phyloP scores from a whole-genome alignment of 2,797 vertebrate genomes.

The Diceros bicornis region DNA sequence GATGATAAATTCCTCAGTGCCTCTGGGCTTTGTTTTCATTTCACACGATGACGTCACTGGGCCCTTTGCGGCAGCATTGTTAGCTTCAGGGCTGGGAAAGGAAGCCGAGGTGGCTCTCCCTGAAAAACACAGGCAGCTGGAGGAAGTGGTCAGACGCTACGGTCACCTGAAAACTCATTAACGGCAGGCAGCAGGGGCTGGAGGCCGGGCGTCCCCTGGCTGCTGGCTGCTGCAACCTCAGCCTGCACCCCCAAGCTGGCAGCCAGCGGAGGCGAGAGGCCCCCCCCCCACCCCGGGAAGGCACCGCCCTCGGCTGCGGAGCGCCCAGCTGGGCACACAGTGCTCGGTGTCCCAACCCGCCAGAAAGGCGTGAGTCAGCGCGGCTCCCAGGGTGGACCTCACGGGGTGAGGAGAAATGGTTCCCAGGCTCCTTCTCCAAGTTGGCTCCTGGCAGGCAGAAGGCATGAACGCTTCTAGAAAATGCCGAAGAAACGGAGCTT shows the following conservation, averaged over 20 bases:
- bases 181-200: not conserved
- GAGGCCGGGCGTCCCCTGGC: not conserved
- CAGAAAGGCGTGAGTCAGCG: not conserved
- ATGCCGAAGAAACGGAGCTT: accelerated
- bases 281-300: not conserved
- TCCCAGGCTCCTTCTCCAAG: not conserved
- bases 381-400: not conserved
- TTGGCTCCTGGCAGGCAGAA: not conserved
- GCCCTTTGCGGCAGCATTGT: not conserved
- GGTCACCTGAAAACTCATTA: not conserved
- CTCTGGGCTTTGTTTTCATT: not conserved
- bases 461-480: not conserved
- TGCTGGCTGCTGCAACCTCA: accelerated
- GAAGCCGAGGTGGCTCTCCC: not conserved
- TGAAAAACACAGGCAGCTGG: slow-evolving; percentile 71
- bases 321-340: accelerated
- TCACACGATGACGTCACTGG: not conserved
- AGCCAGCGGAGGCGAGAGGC: accelerated
- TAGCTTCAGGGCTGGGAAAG: slow-evolving; percentile 3
- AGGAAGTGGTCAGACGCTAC: not conserved
- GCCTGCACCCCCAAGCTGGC: not conserved
- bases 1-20: slow-evolving; percentile 56
- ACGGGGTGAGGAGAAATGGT: not conserved
- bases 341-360: not conserved
- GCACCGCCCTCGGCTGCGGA: accelerated